Conservation (phyloP, 2,888 invertebrate genomes). For the Himalopsyche kuldschensis region DNA sequence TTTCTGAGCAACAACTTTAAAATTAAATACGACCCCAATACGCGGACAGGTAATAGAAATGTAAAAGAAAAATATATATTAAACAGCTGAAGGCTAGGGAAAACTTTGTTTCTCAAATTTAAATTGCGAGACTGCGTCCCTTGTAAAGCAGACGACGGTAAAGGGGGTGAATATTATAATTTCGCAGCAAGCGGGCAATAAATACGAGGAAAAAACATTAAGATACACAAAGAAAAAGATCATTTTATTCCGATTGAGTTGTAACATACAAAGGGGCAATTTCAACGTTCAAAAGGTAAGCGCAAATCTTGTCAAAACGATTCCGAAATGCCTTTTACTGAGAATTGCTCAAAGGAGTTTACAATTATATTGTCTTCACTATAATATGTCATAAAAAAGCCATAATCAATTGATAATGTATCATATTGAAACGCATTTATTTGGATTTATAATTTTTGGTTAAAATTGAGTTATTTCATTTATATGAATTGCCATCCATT, state of each 20-base stretch:
- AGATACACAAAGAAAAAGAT: conserved; percentile 36
- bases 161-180: conserved; percentile 36
- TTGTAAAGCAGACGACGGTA: background rate
- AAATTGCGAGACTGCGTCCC: conserved; percentile 23
- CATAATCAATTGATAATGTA: too few relatives aligned
- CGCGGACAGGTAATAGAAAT: conserved; percentile 37
- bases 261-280: conserved; percentile 27
- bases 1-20: conserved; percentile 34
- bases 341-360: background rate
- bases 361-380: background rate
- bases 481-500: too few relatives aligned
- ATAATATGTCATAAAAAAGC: too few relatives aligned
- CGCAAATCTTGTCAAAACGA: background rate
- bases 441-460: too few relatives aligned
- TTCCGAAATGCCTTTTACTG: background rate
- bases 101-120: conserved; percentile 36
- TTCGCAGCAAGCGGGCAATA: conserved; percentile 28
- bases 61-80: conserved; percentile 28
- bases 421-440: too few relatives aligned
- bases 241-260: conserved; percentile 39
- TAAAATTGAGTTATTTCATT: too few relatives aligned
- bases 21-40: conserved; percentile 37
- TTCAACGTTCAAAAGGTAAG: conserved; percentile 16
- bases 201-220: conserved; percentile 31
- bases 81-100: conserved; percentile 16